Base-by-base conservation (phyloP, 2,113 vertebrate species). In the Apodemus sylvaticus region DNA sequence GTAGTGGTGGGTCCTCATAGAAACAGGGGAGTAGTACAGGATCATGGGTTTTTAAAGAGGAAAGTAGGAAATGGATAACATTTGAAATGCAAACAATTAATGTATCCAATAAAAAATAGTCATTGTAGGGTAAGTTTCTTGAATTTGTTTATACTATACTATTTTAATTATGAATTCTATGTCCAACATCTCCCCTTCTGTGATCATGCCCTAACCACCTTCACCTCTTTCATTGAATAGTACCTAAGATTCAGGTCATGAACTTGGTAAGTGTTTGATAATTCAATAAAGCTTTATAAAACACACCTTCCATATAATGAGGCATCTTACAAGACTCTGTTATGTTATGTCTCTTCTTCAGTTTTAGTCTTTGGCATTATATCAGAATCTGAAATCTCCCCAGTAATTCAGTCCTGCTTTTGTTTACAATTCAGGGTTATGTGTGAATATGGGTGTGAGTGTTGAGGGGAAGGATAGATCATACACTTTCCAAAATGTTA, bases 361-460 rank as follows among this genome's bases (percentile, higher is more conserved):
- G 26, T 89, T 91, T 26, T 78, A 8, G 3, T 66, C 48, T 95
- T 76, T 42, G 39, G 53, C 29, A 55, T 26, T 60, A 12, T 13
- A 83, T 11, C 85, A 76, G 55, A 76, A n/a, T 87, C 19, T 86
- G 42, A 4, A 70, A 3, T 70, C 86, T 89, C 26, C 71, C 48
- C 9, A 73, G 22, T 20, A 82, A 87, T 17, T 8, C 1, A 66
- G 8, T 51, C 39, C 60, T 95, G 16, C 8, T 82, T 53, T 70
- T 39, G 7, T 4, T 71, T 79, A 48, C 29, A n/a, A 66, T 68
- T 73, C 22, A 24, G 26, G 34, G 42, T 74, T 58, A 9, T 34
- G n/a, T n/a, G n/a, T n/a, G n/a, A n/a, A n/a, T n/a, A 0, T 70
- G 2, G 22, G 14, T 77, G 13, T 22, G 0, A n/a, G 16, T 60